Base-by-base conservation (phyloP, 2,797 vertebrate species). In the Enteromius anoplus region DNA sequence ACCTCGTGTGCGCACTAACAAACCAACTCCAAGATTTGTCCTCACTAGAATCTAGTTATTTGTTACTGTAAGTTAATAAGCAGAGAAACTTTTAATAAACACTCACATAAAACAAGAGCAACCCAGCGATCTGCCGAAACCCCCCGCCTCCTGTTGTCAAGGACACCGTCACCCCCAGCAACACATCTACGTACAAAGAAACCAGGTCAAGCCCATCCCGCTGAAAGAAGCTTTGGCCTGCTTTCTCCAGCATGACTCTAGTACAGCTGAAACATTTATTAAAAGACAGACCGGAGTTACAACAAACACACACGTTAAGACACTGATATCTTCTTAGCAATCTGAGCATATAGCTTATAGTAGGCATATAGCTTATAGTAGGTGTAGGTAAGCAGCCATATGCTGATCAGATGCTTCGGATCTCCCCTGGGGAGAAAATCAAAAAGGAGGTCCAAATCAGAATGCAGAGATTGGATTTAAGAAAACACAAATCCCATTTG, bases 81-180 rank as follows among this genome's bases (percentile, higher is more conserved):
- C 4, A 64, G 58, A 62, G 75, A 82, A 86, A 71, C 72, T 65
- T 80, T 45, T 58, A 64, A 75, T 23, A 73, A n/a, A 65, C 58
- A 75, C 69, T 64, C 60, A 65, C 12, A 11, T 19, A 73, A 29
- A 64, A 42, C 62, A 75, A n/a, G n/a, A 77, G 11, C 72, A 58
- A 73, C 15, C 71, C 5, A n/a, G 23, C 55, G 83, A 81, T 70
- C 60, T 82, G 69, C 77, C 69, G 37, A 5, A 19, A 68, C 75
- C 68, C 17, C 53, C 70, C 17, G 1, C 53, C 49, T 34, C 71
- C 51, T 84, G 85, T 88, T 81, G 86, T 86, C 82, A 86, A 85
- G 84, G 85, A 78, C 85, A 87, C 78, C 21, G 84, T 89, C 71
- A 82, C 88, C 88, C 88, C 51, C 87, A 78, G 89, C 88, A 89